These are phyloP conservation scores for Scrobipalpa atriplicella DNA, from an alignment of 2,888 invertebrate species.

Conservation along the genomic window DNA sequence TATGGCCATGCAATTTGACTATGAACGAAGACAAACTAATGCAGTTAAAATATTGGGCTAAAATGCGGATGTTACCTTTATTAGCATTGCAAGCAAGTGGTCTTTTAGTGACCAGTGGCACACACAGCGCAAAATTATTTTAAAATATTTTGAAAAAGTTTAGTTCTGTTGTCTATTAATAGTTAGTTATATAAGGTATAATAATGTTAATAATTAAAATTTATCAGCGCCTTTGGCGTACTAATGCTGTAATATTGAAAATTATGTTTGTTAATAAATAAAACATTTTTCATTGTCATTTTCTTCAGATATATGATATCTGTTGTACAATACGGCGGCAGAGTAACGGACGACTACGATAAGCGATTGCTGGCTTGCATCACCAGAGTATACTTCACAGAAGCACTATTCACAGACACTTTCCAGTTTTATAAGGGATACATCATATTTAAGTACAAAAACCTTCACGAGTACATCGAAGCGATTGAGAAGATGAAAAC, in stretches of 20 bases:
- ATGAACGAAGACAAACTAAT: no score
- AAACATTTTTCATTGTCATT: not conserved
- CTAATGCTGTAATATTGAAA: not conserved
- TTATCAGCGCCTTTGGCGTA: not conserved
- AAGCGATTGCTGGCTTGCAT: conserved; percentile 91
- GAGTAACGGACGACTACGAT: conserved; percentile 96
- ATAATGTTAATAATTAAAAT: no score
- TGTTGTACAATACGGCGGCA: conserved; percentile 95
- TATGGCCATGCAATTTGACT: no score
- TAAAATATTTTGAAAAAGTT: no score
- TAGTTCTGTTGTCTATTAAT: no score
- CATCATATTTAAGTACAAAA: conserved; percentile 86
- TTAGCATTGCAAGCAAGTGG: no score
- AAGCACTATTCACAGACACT: conserved; percentile 86
- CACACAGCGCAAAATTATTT: no score
- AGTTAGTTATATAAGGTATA: no score
- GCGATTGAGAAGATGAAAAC: conserved; percentile 89
- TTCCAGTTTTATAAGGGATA: conserved; percentile 92
- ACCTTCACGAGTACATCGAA: conserved; percentile 87
- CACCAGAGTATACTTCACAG: conserved; percentile 89
- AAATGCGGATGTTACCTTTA: no score
- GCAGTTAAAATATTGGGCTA: no score
- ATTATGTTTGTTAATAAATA: no score
- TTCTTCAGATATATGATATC: conserved; percentile 90
- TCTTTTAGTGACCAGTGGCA: no score